Conservation (phyloP, 2,113 vertebrate species). For the Lycaon pictus region DNA sequence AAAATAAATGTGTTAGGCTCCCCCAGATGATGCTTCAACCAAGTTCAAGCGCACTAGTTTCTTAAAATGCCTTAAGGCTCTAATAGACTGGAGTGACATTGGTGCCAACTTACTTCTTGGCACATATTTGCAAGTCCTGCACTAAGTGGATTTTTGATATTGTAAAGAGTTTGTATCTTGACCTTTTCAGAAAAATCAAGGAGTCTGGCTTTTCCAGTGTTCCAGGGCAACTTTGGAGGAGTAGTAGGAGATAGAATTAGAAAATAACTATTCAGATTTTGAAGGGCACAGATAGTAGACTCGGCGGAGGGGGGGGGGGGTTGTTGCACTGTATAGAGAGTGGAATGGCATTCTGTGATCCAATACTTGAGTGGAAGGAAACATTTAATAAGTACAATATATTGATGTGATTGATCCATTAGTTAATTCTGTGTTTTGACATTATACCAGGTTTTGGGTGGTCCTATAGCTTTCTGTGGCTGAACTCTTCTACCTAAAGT, state of each 20-base stretch:
- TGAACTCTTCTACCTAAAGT: neutral
- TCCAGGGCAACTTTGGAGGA: neutral
- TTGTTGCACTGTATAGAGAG: neutral
- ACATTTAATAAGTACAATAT: neutral
- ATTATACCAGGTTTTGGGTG: slow-evolving; percentile 27
- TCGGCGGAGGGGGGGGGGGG: neutral
- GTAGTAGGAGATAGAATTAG: neutral
- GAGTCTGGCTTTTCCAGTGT: neutral
- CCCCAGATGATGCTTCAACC: neutral
- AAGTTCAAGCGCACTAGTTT: neutral
- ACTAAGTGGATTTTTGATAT: neutral
- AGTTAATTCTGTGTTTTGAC: neutral
- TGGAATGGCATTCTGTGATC: neutral
- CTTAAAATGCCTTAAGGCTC: neutral
- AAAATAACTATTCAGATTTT: neutral
- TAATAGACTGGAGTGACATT: neutral
- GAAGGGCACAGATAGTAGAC: neutral
- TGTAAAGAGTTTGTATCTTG: neutral
- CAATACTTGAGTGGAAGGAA: neutral
- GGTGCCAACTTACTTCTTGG: neutral
- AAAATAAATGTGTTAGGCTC: neutral
- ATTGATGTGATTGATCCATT: neutral
- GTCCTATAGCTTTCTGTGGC: slow-evolving; percentile 7
- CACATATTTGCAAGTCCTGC: neutral
- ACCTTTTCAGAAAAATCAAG: neutral